phyloP scores from a whole-genome alignment of 2,888 invertebrate species.

The Heliconius erato region DNA sequence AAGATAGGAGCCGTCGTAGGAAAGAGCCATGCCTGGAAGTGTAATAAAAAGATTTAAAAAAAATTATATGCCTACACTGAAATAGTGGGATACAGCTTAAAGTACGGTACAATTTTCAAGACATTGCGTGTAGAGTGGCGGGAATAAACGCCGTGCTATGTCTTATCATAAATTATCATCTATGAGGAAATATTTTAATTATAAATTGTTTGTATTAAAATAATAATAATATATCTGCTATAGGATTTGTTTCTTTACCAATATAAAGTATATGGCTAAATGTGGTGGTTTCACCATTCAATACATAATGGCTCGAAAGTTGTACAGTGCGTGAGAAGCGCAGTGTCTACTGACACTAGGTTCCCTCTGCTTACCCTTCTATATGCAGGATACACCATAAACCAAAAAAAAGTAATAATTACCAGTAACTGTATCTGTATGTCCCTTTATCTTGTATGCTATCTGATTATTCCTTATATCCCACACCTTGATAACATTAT shows the following conservation, averaged over 20 bases:
- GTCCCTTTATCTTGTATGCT: constrained; percentile 94
- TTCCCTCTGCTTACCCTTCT: too few species aligned
- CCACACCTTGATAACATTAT: constrained; percentile 99
- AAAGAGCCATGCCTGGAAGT: constrained; percentile 89
- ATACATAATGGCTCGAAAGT: too few species aligned
- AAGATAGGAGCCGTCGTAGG: constrained; percentile 94
- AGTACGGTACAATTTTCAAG: too few species aligned
- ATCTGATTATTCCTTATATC: constrained; percentile 96
- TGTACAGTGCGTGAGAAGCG: too few species aligned
- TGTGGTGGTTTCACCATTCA: too few species aligned
- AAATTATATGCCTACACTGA: background rate
- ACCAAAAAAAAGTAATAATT: constrained; percentile 26
- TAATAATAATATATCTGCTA: too few species aligned
- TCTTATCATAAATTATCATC: background rate
- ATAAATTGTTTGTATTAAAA: background rate
- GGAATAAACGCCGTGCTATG: background rate
- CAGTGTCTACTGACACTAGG: too few species aligned
- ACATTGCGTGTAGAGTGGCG: background rate
- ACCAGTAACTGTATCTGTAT: constrained; percentile 97
- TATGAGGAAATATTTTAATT: background rate
- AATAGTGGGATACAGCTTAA: too few species aligned
- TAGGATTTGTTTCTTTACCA: too few species aligned
- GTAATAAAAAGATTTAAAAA: background rate
- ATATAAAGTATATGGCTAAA: too few species aligned
- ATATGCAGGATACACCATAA: too few species aligned